Conservation (phyloP, 2,797 vertebrate genomes). For the Octomys mimax region DNA sequence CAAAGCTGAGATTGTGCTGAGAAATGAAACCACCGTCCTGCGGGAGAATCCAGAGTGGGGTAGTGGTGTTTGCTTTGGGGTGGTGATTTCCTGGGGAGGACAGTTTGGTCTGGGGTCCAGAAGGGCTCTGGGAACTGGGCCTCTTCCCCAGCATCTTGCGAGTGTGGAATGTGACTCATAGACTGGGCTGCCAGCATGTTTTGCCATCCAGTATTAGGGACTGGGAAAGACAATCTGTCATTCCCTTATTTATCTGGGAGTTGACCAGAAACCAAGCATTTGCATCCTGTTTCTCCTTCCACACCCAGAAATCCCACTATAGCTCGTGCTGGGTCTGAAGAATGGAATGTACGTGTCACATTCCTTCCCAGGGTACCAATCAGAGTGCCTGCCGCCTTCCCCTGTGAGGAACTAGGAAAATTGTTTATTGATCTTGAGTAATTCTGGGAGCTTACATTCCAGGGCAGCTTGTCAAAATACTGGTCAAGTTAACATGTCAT, state of each 20-base stretch:
- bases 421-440: conserved; percentile 83
- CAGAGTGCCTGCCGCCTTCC: conserved; percentile 39
- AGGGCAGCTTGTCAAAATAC: conserved; percentile 77
- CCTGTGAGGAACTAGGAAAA: neutral
- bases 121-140: conserved; percentile 77
- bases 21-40: neutral
- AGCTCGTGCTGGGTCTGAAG: conserved; percentile 8
- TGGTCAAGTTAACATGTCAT: conserved; percentile 72
- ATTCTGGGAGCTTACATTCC: conserved; percentile 79
- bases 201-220: neutral
- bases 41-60: conserved; percentile 31
- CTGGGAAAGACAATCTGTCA: conserved; percentile 10
- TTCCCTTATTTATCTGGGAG: neutral
- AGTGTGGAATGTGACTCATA: conserved; percentile 67
- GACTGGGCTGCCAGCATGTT: neutral
- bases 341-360: conserved; percentile 39
- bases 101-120: conserved; percentile 74
- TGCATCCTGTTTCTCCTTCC: neutral
- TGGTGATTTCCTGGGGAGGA: conserved; percentile 82
- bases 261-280: neutral
- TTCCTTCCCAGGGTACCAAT: conserved; percentile 62
- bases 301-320: conserved; percentile 54
- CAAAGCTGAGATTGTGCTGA: conserved; percentile 40
- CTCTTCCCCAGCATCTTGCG: conserved; percentile 73
- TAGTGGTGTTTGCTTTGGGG: conserved; percentile 70